These are phyloP conservation scores for Agriopis leucophaearia DNA, from an alignment of 2,888 invertebrate genomes.

Conservation along the genomic window DNA sequence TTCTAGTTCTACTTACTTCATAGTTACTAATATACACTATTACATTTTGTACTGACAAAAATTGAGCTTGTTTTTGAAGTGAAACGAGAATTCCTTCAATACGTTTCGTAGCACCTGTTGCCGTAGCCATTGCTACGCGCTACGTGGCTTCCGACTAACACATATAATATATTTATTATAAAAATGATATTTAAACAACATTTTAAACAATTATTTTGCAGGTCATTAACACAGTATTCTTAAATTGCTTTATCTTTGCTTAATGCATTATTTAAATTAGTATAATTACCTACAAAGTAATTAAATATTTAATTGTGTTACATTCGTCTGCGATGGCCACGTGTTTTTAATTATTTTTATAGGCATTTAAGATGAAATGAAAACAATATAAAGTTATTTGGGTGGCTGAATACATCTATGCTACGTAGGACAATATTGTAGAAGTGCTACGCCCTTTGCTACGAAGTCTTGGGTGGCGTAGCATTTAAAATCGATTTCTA, in stretches of 20 bases:
- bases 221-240: not conserved
- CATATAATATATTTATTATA: not conserved
- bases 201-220: not conserved
- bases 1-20: not conserved
- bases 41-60: not conserved
- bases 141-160: not conserved
- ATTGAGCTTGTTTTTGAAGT: not conserved
- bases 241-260: not conserved
- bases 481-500: not conserved
- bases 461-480: constrained; percentile 33
- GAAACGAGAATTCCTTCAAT: not conserved
- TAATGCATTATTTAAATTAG: constrained; percentile 7
- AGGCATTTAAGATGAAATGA: not conserved
- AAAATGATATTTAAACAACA: not conserved
- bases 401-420: not conserved
- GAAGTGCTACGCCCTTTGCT: constrained; percentile 44
- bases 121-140: constrained; percentile 3
- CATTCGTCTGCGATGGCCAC: not conserved
- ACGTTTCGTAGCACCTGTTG: not conserved
- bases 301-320: not conserved
- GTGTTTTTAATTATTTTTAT: not conserved
- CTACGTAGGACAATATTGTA: constrained; percentile 37
- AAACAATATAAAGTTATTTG: not conserved
- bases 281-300: not conserved
- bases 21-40: not conserved